Conservation (phyloP, 2,888 invertebrate species). For the Melanchra persicariae region DNA sequence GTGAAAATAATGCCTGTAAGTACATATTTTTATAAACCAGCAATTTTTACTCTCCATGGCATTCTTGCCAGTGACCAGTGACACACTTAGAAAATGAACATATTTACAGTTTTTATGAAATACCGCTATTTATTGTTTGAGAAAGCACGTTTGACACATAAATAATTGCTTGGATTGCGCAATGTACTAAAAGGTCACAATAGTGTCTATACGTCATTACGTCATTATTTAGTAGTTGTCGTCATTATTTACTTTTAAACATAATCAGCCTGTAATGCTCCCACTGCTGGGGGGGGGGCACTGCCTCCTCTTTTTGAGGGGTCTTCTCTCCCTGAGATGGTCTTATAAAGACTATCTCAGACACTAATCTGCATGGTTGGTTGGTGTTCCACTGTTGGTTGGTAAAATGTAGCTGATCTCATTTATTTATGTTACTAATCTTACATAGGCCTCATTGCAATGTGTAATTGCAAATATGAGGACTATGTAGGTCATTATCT, state of each 20-base stretch:
- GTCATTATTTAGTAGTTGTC: no score
- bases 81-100: conserved; percentile 13
- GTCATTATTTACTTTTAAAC: no score
- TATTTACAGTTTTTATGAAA: conserved; percentile 33
- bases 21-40: conserved; percentile 3
- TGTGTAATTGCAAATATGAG: no score
- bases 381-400: no score
- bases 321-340: no score
- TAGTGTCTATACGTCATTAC: background rate
- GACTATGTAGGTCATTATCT: no score
- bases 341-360: no score
- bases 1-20: background rate
- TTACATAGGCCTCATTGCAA: no score
- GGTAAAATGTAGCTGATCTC: no score
- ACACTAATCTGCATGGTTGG: no score
- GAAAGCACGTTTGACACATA: conserved; percentile 21
- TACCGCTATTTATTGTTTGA: conserved; percentile 17
- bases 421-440: no score
- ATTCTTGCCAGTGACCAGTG: conserved; percentile 10
- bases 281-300: background rate
- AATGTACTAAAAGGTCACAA: background rate
- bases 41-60: background rate
- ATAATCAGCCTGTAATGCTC: no score
- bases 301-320: background rate
- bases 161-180: conserved; percentile 25